Evolutionary conservation across 2,113 vertebrate genomes (phyloP).

Genomic region (Vulpes ferrilata): DNA sequence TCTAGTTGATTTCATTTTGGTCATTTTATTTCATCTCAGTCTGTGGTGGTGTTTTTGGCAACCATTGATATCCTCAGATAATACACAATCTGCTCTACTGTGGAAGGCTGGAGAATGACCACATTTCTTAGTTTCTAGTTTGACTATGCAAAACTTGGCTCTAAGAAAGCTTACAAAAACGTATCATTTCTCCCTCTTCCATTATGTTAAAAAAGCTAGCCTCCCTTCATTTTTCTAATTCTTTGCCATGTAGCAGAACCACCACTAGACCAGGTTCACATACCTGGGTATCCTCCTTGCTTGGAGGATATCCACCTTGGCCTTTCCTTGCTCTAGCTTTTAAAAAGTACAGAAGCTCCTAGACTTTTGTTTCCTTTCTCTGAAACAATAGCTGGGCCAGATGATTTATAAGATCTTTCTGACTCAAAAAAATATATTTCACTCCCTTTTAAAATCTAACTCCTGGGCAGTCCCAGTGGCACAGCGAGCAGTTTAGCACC

Average conservation of each 20-base stretch:
- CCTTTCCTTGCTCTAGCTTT: not conserved
- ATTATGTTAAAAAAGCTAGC: not conserved
- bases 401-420: not conserved
- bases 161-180: not conserved
- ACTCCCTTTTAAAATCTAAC: not conserved
- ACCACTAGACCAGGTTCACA: not conserved
- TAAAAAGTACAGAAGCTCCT: not conserved
- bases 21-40: slow-evolving; percentile 30
- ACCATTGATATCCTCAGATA: not conserved
- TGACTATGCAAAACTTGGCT: not conserved
- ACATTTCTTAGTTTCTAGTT: not conserved
- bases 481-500: no score
- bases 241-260: not conserved
- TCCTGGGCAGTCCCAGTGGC: not conserved
- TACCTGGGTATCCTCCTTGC: not conserved
- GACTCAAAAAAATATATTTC: not conserved
- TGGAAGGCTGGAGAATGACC: not conserved
- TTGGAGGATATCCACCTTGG: no score
- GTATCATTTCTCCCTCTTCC: not conserved
- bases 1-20: not conserved
- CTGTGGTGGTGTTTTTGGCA: not conserved
- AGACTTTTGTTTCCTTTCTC: not conserved
- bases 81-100: not conserved
- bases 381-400: not conserved
- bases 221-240: not conserved